Evolutionary conservation across 2,113 vertebrate species (phyloP).

Genomic region (Ptychochromis oligacanthus): DNA sequence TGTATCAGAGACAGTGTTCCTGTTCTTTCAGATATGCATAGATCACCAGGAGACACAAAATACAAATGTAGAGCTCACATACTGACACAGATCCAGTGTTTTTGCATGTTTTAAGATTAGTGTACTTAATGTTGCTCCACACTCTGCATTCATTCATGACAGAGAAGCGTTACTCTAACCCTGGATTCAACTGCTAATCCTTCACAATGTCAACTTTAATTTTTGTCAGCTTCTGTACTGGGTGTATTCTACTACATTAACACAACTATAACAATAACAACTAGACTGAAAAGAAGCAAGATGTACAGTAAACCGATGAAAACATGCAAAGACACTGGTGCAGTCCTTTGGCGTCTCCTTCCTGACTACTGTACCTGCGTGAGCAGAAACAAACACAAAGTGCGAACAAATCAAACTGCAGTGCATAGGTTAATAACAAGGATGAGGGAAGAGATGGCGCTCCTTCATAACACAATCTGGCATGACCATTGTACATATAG

Average conservation of each 20-base stretch:
- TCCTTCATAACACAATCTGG: background rate
- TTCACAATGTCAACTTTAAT: background rate
- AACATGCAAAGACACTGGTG: conserved; percentile 41
- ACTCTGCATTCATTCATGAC: background rate
- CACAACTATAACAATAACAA: background rate
- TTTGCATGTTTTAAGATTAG: conserved; percentile 39
- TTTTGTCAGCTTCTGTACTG: background rate
- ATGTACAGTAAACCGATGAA: background rate
- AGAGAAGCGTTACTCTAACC: background rate
- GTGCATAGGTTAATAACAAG: conserved; percentile 76
- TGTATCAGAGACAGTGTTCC: conserved; percentile 35
- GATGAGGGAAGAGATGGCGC: conserved; percentile 8
- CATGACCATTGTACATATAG: background rate
- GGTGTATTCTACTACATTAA: background rate
- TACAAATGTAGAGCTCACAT: conserved; percentile 33
- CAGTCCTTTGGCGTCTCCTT: conserved; percentile 7
- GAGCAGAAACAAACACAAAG: conserved; percentile 42
- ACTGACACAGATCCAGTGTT: conserved; percentile 49
- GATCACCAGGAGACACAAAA: conserved; percentile 56
- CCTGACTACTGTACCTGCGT: conserved; percentile 49
- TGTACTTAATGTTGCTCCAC: background rate
- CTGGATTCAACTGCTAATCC: background rate
- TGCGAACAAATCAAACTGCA: conserved; percentile 53
- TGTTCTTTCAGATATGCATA: conserved; percentile 73
- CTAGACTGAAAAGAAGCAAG: background rate